Evolutionary conservation across 2,888 invertebrate genomes (phyloP), one percentile per base, ranked within the genome.

Genomic region (Dryocosmus kuriphilus): DNA sequence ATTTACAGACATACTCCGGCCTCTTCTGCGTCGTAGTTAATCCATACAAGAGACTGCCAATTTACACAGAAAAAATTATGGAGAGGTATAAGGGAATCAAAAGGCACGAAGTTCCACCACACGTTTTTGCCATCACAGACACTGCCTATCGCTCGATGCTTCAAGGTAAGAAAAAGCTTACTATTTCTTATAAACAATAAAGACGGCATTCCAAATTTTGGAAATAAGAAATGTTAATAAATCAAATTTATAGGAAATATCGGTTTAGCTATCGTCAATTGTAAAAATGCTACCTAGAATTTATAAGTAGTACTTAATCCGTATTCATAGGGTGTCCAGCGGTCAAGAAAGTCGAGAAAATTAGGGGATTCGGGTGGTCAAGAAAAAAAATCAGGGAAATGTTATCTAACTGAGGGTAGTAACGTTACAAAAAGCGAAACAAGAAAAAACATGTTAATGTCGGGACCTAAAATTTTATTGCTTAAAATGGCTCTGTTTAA

Each of bases 21-120:
- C 96, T 99, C 88, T 99, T 99, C 95, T 99, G 99, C 93, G 99
- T 99, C 91, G 99, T 99, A 88, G 98, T 99, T 87, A 99, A 99
- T 93, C 99, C 99, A 5, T 99, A 99, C 95, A 98, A 98, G 94
- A 96, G 97, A 93, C 94, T 99, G 92, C 99, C 99, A 82, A 99
- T 99, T 92, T 99, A 99, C 94, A 98, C 99, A 90, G 99, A 99
- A 93, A 98, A 97, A 94, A 98, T 99, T 88, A 98, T 99, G 96
- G 99, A 99, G 92, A 95, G 98, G 93, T 99, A 99, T 94, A 99
- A 99, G 95, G 99, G 99, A 87, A 99, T 98, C 93, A 99, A 99
- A 93, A 93, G 99, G 88, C 99, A 99, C 93, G 99, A 99, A 93
- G 98, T 99, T 86, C 99, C 99, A 83, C 99, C 99, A 74, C 99